Conservation (phyloP, 2,888 invertebrate genomes). For the Oscheius sp. region DNA sequence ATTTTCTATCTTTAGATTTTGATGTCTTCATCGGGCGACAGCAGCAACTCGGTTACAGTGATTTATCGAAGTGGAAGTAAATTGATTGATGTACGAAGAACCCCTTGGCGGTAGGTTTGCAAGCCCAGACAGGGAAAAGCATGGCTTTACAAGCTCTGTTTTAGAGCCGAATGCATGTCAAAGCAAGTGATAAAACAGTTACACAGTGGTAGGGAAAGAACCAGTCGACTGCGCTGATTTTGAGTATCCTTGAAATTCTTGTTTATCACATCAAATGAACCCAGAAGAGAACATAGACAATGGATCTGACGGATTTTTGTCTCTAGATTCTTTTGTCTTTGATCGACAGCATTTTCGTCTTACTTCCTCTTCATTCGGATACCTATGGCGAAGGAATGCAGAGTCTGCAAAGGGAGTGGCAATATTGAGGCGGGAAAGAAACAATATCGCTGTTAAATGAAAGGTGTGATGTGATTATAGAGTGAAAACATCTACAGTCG, state of each 20-base stretch:
- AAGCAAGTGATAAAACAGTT: background rate
- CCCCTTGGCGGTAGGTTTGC: background rate
- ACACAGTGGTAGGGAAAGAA: background rate
- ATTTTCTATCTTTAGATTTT: background rate
- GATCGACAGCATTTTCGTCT: no score
- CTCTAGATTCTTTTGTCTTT: no score
- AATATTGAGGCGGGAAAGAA: no score
- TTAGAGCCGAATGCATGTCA: background rate
- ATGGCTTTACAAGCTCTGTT: no score
- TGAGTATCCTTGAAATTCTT: conserved; percentile 32
- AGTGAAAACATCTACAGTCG: no score
- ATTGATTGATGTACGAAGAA: conserved; percentile 18
- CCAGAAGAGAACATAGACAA: background rate
- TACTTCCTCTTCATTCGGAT: no score
- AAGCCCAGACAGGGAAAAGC: no score
- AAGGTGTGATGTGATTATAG: no score
- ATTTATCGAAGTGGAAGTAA: conserved; percentile 30
- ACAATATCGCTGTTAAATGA: no score
- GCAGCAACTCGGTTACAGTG: conserved; percentile 27
- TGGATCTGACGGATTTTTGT: no score
- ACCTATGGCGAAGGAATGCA: no score
- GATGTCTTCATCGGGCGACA: conserved; percentile 23
- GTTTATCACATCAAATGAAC: conserved; percentile 24
- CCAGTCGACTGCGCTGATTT: conserved; percentile 25
- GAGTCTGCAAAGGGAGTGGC: no score